Conservation (phyloP, 1,140 invertebrate genomes). For the Cotesia chilonis region DNA sequence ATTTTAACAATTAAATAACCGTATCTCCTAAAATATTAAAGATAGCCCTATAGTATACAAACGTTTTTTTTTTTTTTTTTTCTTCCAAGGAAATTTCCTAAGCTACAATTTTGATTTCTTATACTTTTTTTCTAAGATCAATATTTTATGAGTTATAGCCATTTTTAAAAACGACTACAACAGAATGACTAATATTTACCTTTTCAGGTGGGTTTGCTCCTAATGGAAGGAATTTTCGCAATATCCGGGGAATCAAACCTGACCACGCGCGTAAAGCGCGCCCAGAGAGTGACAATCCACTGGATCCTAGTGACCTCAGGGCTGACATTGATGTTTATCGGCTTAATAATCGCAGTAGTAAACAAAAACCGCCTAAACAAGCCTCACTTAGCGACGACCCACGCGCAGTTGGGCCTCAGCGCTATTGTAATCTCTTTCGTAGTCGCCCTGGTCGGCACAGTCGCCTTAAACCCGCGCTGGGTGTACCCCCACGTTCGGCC, state of each 20-base stretch:
- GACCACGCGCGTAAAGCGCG: constrained; percentile 44
- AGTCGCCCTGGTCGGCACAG: constrained; percentile 50
- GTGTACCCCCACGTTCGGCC: constrained; percentile 56
- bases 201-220: constrained; percentile 54
- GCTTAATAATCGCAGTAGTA: constrained; percentile 55
- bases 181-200: constrained; percentile 2
- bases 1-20: neutral
- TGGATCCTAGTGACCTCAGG: constrained; percentile 56
- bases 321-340: constrained; percentile 47
- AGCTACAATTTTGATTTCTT: no score
- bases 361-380: constrained; percentile 49
- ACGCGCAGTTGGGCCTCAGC: constrained; percentile 52
- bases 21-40: no score
- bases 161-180: neutral
- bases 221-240: constrained; percentile 54
- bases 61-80: no score
- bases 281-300: constrained; percentile 52
- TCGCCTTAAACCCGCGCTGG: constrained; percentile 58
- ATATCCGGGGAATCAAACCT: constrained; percentile 57
- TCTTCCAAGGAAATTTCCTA: no score
- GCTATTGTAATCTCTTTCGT: constrained; percentile 49
- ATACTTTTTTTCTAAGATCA: no score
- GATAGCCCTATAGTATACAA: no score
- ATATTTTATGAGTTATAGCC: neutral
- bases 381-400: constrained; percentile 51